These are phyloP conservation scores for Drosophila lini DNA, from an alignment of 1,140 invertebrate genomes.

Conservation along the genomic window DNA sequence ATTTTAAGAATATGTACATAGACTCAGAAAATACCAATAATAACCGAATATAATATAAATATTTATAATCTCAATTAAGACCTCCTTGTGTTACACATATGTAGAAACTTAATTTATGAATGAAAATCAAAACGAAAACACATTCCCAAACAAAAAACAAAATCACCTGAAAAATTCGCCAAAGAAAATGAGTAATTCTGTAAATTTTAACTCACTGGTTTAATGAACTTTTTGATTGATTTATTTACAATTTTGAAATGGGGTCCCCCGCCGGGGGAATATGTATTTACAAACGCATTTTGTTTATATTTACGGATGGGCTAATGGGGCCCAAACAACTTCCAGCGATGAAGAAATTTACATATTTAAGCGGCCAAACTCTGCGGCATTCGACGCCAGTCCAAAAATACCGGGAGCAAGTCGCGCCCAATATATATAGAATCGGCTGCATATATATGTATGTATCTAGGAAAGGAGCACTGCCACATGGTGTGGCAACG, in stretches of 20 bases:
- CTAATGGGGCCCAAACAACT: constrained; percentile 32
- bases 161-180: not conserved
- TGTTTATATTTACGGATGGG: constrained; percentile 35
- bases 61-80: not conserved
- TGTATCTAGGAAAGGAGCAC: constrained; percentile 8
- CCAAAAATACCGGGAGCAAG: constrained; percentile 13
- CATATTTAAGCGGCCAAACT: constrained; percentile 43
- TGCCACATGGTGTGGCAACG: constrained; percentile 35
- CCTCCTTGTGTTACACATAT: not conserved
- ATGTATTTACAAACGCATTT: constrained; percentile 16
- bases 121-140: not conserved
- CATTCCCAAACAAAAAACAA: not conserved
- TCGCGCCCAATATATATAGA: constrained; percentile 18
- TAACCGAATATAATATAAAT: not conserved
- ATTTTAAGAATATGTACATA: not conserved
- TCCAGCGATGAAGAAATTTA: constrained; percentile 41
- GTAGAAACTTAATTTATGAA: not conserved
- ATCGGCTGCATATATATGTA: constrained; percentile 17
- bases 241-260: constrained; percentile 20
- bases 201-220: constrained; percentile 3
- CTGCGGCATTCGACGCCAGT: constrained; percentile 32
- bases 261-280: not conserved
- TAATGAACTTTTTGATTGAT: constrained; percentile 28
- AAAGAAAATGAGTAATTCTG: not conserved
- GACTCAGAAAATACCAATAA: not conserved